These are phyloP conservation scores for Hirtodrosophila histrioides DNA, from an alignment of 2,888 invertebrate species.

Conservation along the genomic window DNA sequence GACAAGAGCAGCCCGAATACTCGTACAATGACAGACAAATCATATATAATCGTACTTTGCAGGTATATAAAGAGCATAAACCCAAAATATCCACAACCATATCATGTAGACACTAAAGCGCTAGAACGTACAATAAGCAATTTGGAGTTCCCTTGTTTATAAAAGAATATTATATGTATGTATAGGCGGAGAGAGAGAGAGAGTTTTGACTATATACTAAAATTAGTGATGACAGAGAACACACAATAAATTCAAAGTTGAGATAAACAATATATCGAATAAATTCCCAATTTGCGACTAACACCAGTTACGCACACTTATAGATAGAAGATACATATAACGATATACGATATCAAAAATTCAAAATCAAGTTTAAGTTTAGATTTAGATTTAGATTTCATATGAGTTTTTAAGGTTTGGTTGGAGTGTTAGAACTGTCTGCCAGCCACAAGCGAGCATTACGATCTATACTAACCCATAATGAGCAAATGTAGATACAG, in stretches of 20 bases:
- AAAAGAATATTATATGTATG: neutral
- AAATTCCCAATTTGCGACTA: slow-evolving; percentile 80
- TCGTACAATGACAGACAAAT: slow-evolving; percentile 35
- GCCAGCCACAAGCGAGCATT: slow-evolving; percentile 29
- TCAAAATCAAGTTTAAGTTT: slow-evolving; percentile 31
- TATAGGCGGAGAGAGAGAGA: slow-evolving; percentile 13
- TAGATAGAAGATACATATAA: slow-evolving; percentile 37
- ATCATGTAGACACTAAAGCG: slow-evolving; percentile 53
- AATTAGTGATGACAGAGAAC: slow-evolving; percentile 82
- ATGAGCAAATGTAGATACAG: slow-evolving; percentile 34
- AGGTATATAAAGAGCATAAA: slow-evolving; percentile 46
- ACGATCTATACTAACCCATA: slow-evolving; percentile 41
- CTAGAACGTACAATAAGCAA: slow-evolving; percentile 54
- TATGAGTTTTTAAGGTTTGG: slow-evolving; percentile 16
- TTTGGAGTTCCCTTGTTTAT: slow-evolving; percentile 4
- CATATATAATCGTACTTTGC: slow-evolving; percentile 15
- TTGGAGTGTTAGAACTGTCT: slow-evolving; percentile 42
- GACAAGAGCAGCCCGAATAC: slow-evolving; percentile 3
- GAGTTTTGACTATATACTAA: slow-evolving; percentile 38
- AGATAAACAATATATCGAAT: slow-evolving; percentile 42
- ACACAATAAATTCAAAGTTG: slow-evolving; percentile 55
- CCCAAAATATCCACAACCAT: slow-evolving; percentile 47
- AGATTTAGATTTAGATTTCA: slow-evolving; percentile 6
- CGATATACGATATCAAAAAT: slow-evolving; percentile 33
- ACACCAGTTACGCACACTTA: slow-evolving; percentile 83